Evolutionary conservation across 2,888 invertebrate genomes (phyloP).

Genomic region (Celastrina argiolus): DNA sequence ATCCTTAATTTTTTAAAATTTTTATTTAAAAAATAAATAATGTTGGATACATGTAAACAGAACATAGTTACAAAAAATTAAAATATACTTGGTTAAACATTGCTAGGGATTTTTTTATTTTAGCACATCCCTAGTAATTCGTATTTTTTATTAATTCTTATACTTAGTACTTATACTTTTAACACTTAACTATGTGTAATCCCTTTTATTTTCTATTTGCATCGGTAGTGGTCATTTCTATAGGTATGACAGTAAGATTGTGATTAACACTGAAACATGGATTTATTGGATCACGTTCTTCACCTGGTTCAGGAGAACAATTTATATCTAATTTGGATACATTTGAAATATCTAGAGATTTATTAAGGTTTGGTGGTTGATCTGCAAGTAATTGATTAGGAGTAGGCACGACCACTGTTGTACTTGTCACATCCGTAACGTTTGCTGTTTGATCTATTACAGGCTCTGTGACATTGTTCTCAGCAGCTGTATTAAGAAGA

Average conservation of each 20-base stretch:
- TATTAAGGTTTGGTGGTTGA: constrained; percentile 46
- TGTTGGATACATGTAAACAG: too few species aligned
- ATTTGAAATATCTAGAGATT: constrained; percentile 37
- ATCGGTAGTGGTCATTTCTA: constrained; percentile 33
- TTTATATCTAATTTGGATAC: constrained; percentile 38
- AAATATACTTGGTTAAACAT: too few species aligned
- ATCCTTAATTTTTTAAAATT: too few species aligned
- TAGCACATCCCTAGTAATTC: too few species aligned
- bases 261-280: constrained; percentile 59
- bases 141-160: too few species aligned
- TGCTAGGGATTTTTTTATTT: too few species aligned
- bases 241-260: constrained; percentile 63
- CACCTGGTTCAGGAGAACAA: constrained; percentile 52
- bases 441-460: constrained; percentile 37
- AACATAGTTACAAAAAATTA: too few species aligned
- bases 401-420: constrained; percentile 29
- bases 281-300: constrained; percentile 62
- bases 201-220: background rate
- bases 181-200: constrained; percentile 7
- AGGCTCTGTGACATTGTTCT: constrained; percentile 71
- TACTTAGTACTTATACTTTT: too few species aligned
- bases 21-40: too few species aligned
- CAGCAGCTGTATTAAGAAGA: constrained; percentile 64
- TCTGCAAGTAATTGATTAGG: constrained; percentile 35
- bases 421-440: constrained; percentile 38